Conservation (phyloP, 2,797 vertebrate genomes). For the Poeciliopsis gracilis region DNA sequence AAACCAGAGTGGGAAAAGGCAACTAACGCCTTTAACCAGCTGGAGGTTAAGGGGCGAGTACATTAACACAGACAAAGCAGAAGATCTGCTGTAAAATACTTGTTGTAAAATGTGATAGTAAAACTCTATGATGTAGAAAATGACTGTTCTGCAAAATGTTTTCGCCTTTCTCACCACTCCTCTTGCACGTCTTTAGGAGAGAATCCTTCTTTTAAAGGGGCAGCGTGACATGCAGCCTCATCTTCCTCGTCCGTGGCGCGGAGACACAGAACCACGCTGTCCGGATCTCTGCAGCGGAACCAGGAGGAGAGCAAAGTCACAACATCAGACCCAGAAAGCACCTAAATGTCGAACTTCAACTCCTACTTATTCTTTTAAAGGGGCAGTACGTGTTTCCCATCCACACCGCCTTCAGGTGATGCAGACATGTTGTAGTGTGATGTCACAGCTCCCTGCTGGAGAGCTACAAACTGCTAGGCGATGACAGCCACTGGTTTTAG, state of each 20-base stretch:
- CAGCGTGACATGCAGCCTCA: conserved; percentile 93
- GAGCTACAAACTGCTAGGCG: too few relatives aligned
- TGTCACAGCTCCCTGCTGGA: too few relatives aligned
- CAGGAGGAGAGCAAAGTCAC: neutral
- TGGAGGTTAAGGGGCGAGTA: neutral
- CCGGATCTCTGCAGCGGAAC: conserved; percentile 84
- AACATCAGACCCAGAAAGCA: neutral
- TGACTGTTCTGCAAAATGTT: neutral
- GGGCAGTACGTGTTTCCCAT: too few relatives aligned
- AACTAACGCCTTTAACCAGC: neutral
- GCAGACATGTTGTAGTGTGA: too few relatives aligned
- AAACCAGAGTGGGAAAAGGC: neutral
- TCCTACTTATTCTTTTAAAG: conserved; percentile 67
- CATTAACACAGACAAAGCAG: neutral
- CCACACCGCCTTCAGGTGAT: too few relatives aligned
- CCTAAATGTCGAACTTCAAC: too few relatives aligned
- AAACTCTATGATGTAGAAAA: neutral
- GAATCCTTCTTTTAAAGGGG: conserved; percentile 22
- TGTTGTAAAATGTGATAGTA: neutral
- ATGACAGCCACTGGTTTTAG: too few relatives aligned
- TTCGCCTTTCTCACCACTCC: neutral
- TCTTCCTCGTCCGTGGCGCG: conserved; percentile 91
- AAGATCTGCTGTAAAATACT: neutral
- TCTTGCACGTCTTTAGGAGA: neutral
- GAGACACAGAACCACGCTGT: conserved; percentile 92